Base-by-base conservation (phyloP, 2,888 invertebrate genomes). In the Thera obeliscata region DNA sequence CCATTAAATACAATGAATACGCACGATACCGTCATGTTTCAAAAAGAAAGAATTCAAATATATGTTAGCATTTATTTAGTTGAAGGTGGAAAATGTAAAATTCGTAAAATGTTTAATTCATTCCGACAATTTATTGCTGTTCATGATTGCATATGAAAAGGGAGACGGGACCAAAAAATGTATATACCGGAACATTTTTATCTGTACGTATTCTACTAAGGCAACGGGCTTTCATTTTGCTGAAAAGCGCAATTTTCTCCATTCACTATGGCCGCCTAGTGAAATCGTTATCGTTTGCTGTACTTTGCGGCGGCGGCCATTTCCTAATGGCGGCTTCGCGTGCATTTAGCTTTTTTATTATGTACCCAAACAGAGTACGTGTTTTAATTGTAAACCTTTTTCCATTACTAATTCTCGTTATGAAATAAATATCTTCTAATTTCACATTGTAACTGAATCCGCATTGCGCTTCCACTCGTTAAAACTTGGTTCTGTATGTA, bases 221-320 rank as follows among this genome's bases (percentile, higher is more conserved):
- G 82, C 81, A 80, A 83, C 86, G 81, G 78, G 88, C 86, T 89
- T 90, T 89, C 85, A 89, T 91, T 88, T 89, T 79, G 85, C 86
- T 91, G 90, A 90, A 91, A 91, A 92, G 91, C 88, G 87, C 90
- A 91, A 90, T 92, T 91, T 90, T 91, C 89, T 83, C 87, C 85
- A 88, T 91, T 91, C 88, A 87, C 80, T 87, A 87, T 86, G 83
- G 85, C 85, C 84, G 87, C 86, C 87, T 87, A 85, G 89, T 87
- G 87, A 84, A 92, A 90, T 90, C 88, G 91, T 90, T 91, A 91
- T 90, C 87, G 87, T 87, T 85, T 85, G 84, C 83, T 81, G 68
- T 69, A 65, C 68, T 83, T 79, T 86, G 87, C 81, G 84, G 86
- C 84, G 62, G 87, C 86, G 84, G 88, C 91, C 89, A 89, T 91